Evolutionary conservation across 2,797 vertebrate species (phyloP).

Genomic region (Muscicapa striata): DNA sequence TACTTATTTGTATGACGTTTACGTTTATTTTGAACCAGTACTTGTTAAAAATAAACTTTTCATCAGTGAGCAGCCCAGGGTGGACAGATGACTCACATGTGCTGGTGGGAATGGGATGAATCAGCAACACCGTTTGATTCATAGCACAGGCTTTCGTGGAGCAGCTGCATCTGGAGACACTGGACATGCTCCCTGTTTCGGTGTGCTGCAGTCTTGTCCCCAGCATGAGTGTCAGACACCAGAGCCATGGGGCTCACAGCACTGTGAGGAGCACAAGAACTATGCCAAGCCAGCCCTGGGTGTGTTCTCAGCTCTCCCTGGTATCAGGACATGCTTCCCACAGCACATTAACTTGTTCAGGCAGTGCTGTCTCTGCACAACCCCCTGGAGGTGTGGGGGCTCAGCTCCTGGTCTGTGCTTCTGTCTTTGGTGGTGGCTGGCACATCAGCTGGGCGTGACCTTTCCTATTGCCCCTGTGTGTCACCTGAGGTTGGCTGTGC

Average conservation of each 20-base stretch:
- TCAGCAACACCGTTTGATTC: neutral
- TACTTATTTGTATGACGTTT: slow-evolving; percentile 37
- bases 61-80: slow-evolving; percentile 21
- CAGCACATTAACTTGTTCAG: neutral
- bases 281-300: neutral
- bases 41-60: slow-evolving; percentile 66
- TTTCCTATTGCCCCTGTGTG: neutral
- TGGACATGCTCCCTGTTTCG: neutral
- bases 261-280: neutral
- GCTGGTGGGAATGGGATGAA: slow-evolving; percentile 55
- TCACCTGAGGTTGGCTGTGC: neutral
- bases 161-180: slow-evolving; percentile 23
- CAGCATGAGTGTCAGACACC: neutral
- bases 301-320: neutral
- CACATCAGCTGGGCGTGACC: neutral
- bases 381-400: neutral
- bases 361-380: neutral
- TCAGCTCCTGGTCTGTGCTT: neutral
- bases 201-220: neutral
- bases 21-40: slow-evolving; percentile 56
- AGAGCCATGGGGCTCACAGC: neutral
- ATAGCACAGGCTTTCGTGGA: neutral
- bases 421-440: neutral
- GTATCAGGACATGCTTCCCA: neutral
- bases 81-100: slow-evolving; percentile 54